phyloP scores from a whole-genome alignment of 2,888 invertebrate species.

The Thymelicus sylvestris region DNA sequence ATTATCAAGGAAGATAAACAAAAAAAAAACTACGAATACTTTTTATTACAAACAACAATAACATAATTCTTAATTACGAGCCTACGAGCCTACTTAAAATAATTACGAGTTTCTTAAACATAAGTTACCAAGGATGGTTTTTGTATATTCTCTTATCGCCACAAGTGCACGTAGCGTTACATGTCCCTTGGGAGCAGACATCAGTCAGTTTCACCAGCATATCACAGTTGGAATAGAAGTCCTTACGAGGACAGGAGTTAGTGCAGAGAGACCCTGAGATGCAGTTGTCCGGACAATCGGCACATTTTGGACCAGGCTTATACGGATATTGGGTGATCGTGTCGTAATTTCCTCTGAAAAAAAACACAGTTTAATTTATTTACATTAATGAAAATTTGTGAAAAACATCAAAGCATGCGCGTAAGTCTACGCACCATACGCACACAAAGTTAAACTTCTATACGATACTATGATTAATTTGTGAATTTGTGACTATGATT shows the following conservation, averaged over 20 bases:
- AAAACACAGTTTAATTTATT: conserved; percentile 1
- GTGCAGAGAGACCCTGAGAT: conserved; percentile 88
- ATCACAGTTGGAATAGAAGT: conserved; percentile 89
- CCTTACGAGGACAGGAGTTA: conserved; percentile 88
- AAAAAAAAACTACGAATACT: background rate
- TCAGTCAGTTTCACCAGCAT: conserved; percentile 79
- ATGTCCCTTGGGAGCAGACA: conserved; percentile 81
- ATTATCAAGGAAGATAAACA: background rate
- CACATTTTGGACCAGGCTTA: conserved; percentile 87
- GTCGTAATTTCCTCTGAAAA: conserved; percentile 87
- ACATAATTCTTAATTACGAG: conserved; percentile 4
- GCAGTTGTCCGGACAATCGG: conserved; percentile 87
- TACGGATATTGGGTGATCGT: conserved; percentile 87
- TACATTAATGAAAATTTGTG: too few species aligned
- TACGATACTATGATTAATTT: too few species aligned
- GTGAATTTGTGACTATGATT: too few species aligned
- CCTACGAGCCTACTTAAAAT: too few species aligned
- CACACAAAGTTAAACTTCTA: too few species aligned
- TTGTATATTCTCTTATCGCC: conserved; percentile 75
- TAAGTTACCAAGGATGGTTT: conserved; percentile 53
- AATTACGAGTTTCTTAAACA: background rate
- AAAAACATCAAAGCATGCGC: too few species aligned
- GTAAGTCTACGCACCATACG: too few species aligned
- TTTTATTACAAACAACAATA: conserved; percentile 6
- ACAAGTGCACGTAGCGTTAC: conserved; percentile 91